Percentiles rank a stretch among this genome's conserved stretches.
These are phyloP conservation scores for Montipora capitata DNA, from an alignment of 92 coral and sea anemone species.

Conservation along the genomic window DNA sequence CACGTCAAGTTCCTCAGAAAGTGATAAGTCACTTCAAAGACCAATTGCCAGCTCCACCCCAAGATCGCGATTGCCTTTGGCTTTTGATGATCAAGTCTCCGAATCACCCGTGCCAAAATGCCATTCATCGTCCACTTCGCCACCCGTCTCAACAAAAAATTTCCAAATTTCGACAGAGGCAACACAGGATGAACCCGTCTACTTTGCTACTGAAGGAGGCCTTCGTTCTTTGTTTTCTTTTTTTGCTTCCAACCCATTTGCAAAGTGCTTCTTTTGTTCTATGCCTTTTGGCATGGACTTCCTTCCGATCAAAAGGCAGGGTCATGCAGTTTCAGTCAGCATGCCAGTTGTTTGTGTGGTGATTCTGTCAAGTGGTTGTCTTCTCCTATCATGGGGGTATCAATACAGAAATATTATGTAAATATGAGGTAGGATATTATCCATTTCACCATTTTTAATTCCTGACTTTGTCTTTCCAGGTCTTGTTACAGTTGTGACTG, in stretches of 20 bases:
- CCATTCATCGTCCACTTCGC: neutral
- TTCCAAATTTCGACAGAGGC: conserved; percentile 12
- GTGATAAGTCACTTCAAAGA: neutral
- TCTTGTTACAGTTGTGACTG: too few relatives aligned
- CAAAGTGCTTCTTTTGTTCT: neutral
- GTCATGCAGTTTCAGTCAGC: conserved; percentile 38
- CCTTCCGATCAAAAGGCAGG: conserved; percentile 10
- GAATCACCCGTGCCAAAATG: neutral
- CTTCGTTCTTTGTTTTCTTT: conserved; percentile 1
- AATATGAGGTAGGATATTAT: conserved; percentile 10
- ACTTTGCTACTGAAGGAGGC: conserved; percentile 4
- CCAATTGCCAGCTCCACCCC: neutral
- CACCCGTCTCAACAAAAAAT: neutral
- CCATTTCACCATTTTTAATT: neutral
- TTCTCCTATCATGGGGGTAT: conserved; percentile 47
- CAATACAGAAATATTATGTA: conserved; percentile 29
- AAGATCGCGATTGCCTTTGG: neutral
- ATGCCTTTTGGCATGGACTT: neutral
- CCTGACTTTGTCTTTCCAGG: neutral
- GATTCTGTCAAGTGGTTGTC: conserved; percentile 40
- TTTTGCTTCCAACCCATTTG: neutral
- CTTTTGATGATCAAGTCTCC: neutral
- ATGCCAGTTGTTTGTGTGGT: conserved; percentile 33
- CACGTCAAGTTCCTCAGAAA: neutral
- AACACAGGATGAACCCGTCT: conserved; percentile 18